Conservation (phyloP, 1,140 invertebrate genomes). For the Littorina saxatilis region DNA sequence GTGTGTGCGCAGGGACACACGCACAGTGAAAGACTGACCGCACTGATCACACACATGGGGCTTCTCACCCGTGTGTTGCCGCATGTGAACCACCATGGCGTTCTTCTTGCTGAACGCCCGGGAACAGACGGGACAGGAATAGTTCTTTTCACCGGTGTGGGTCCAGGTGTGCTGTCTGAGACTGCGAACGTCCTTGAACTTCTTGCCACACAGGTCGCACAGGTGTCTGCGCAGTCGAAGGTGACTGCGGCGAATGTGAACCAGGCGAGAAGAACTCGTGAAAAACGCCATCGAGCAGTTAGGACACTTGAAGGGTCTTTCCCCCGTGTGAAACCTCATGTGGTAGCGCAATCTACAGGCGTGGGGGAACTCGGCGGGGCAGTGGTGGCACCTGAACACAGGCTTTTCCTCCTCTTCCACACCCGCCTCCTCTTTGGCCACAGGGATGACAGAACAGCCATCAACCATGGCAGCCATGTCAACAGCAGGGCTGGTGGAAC, state of each 20-base stretch:
- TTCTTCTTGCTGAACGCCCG: conserved; percentile 12
- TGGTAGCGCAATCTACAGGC: background rate
- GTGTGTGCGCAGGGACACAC: conserved; percentile 19
- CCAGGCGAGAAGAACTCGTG: background rate
- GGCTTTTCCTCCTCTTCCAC: no score
- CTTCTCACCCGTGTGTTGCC: conserved; percentile 70
- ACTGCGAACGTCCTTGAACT: background rate
- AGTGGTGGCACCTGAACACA: conserved; percentile 5
- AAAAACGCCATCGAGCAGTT: conserved; percentile 1
- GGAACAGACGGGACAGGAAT: conserved; percentile 11
- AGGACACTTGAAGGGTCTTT: conserved; percentile 29
- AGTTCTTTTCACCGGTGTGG: conserved; percentile 18
- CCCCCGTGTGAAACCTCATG: conserved; percentile 13
- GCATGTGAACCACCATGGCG: conserved; percentile 56
- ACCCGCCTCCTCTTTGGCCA: background rate
- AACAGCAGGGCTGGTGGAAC: no score
- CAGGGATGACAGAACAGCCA: no score
- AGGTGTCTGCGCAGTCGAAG: background rate
- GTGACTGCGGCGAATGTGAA: background rate
- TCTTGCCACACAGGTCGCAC: conserved; percentile 23
- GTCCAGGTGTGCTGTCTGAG: conserved; percentile 14
- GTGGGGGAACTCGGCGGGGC: conserved; percentile 1
- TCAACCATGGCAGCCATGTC: no score
- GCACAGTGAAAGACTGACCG: conserved; percentile 17
- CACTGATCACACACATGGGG: conserved; percentile 65